These are phyloP conservation scores for Autographa gamma DNA, from an alignment of 2,888 invertebrate genomes.

Conservation along the genomic window DNA sequence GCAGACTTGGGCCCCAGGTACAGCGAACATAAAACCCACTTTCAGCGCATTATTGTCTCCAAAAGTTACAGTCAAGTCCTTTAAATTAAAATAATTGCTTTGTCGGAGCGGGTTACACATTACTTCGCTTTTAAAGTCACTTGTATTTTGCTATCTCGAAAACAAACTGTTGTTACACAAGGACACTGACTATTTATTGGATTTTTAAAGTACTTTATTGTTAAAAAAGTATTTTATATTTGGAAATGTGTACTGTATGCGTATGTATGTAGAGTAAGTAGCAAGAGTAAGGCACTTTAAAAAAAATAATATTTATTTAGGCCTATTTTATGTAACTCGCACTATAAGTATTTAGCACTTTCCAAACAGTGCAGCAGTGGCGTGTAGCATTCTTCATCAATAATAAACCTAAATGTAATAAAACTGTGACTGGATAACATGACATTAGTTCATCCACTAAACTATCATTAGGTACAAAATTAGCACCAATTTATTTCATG, in stretches of 20 bases:
- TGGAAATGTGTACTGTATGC: not conserved
- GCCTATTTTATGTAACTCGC: too few species aligned
- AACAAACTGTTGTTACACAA: conserved; percentile 7
- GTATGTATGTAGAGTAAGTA: too few species aligned
- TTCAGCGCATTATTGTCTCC: conserved; percentile 47
- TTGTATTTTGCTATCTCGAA: conserved; percentile 14
- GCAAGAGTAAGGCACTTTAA: too few species aligned
- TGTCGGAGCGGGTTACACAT: conserved; percentile 36
- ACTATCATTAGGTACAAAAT: conserved; percentile 77
- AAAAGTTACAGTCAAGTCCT: conserved; percentile 49
- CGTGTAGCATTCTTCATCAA: too few species aligned
- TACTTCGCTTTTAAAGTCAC: conserved; percentile 27
- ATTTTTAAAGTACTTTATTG: not conserved
- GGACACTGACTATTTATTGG: not conserved
- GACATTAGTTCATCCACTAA: conserved; percentile 69
- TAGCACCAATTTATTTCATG: conserved; percentile 77
- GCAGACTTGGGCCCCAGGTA: too few species aligned
- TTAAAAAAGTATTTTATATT: not conserved
- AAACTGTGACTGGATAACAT: conserved; percentile 27
- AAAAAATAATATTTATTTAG: too few species aligned
- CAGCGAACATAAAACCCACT: conserved; percentile 51
- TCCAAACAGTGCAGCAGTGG: too few species aligned
- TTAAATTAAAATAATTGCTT: conserved; percentile 59
- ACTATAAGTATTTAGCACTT: too few species aligned
- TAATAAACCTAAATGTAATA: too few species aligned